Base-by-base conservation (phyloP, 1,140 invertebrate genomes). In the Tetramorium alpestre region DNA sequence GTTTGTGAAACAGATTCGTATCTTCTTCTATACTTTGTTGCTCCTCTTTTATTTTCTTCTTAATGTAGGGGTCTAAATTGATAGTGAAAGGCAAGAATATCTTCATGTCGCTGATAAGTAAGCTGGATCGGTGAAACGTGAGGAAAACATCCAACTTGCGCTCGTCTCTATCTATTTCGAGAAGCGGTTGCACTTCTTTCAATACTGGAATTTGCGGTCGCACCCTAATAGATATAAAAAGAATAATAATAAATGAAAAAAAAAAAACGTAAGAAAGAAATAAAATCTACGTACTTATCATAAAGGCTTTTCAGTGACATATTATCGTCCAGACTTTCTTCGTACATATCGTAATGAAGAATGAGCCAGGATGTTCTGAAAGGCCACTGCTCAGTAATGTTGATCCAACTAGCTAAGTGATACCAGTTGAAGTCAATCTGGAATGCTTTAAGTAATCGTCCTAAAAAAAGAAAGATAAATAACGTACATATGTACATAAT, bases 391-490 rank as follows among this genome's bases (percentile, higher is more conserved):
- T 99, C 99, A 0, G 99, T 99, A 49, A 99, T 97, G 94, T 99
- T 99, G 67, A 99, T 98, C 99, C 99, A 99, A 73, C 98, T 98
- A 72, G 98, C 98, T 87, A 99, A 96, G 89, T 99, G 98, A 95
- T 99, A 99, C 99, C 99, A 99, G 95, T 99, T 99, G 95, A 99
- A 99, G 94, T 99, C 99, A 87, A 99, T 98, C 95, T 99, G 98
- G 96, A 99, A 99, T 91, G 99, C 98, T 96, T 99, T 99, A 86
- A 99, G 95, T 85, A 99, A 96, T 62, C 99, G 97, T 78, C 99
- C 99, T 98, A 88, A 44, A 95, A 95, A 95, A 86, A 73, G 87
- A 51, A 47, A 62, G 76, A 88, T 16, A 88, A 5, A 44, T 0
- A 67, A 73, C 88, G 85, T 60, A 38, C 49, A 33, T 8, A 85